phyloP scores from a whole-genome alignment of 1,140 invertebrate species.

The Xylocopa sonorina region DNA sequence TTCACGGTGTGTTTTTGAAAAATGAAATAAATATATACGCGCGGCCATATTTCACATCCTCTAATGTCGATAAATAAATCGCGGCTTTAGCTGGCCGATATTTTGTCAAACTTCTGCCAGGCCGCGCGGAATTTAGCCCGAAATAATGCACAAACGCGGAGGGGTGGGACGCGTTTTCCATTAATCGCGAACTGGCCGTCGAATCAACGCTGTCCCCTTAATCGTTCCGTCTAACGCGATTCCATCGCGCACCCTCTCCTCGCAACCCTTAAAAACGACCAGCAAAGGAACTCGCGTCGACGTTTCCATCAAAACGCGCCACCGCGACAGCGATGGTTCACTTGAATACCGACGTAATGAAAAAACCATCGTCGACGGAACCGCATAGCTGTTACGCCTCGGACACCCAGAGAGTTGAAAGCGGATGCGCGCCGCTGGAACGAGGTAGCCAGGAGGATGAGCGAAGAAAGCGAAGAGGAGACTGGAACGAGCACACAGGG shows the following conservation, averaged over 20 bases:
- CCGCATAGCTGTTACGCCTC: slow-evolving; percentile 32
- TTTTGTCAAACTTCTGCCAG: slow-evolving; percentile 31
- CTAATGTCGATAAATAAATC: slow-evolving; percentile 51
- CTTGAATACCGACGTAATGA: no score
- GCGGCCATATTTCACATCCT: slow-evolving; percentile 38
- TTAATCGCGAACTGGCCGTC: neutral
- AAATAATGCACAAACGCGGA: slow-evolving; percentile 28
- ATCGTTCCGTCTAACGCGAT: no score
- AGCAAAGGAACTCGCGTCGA: no score
- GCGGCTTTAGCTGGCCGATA: slow-evolving; percentile 39
- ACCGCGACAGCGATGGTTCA: no score
- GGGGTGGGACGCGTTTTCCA: neutral
- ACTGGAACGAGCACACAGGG: slow-evolving; percentile 30
- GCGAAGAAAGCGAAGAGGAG: slow-evolving; percentile 22
- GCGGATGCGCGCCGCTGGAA: slow-evolving; percentile 55
- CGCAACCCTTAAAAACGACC: no score
- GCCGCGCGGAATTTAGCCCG: slow-evolving; percentile 21
- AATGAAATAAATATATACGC: slow-evolving; percentile 29
- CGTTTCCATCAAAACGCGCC: no score
- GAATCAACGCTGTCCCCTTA: no score
- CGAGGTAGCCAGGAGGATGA: neutral
- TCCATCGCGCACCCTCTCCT: slow-evolving; percentile 12
- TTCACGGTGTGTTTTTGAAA: slow-evolving; percentile 41
- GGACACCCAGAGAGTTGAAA: slow-evolving; percentile 29
- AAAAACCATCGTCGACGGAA: no score